These are phyloP conservation scores for Ernsta delagoae DNA, from an alignment of 2,888 invertebrate species.

Conservation along the genomic window DNA sequence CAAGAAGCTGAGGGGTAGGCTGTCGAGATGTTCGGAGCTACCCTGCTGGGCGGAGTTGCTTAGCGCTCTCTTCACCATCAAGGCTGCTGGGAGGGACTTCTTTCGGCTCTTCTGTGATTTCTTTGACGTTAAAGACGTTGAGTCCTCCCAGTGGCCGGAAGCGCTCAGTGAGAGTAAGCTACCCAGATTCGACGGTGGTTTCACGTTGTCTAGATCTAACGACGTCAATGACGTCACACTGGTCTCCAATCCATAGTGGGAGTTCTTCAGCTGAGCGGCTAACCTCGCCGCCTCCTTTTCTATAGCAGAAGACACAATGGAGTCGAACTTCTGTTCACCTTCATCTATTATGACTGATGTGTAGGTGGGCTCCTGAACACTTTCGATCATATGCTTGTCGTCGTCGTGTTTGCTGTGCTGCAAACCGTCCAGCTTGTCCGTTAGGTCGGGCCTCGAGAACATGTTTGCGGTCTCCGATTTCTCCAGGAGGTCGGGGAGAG, in stretches of 20 bases:
- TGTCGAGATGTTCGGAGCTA: constrained; percentile 87
- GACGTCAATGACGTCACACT: constrained; percentile 86
- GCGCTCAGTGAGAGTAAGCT: constrained; percentile 85
- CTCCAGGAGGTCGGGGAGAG: constrained; percentile 74
- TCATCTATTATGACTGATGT: constrained; percentile 73
- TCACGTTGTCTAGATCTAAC: constrained; percentile 89
- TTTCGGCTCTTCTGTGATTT: constrained; percentile 83
- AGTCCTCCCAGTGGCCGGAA: constrained; percentile 81
- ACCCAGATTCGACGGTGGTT: constrained; percentile 91
- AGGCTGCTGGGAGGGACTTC: constrained; percentile 88
- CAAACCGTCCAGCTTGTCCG: constrained; percentile 59
- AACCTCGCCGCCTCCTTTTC: constrained; percentile 91
- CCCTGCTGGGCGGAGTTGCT: constrained; percentile 82
- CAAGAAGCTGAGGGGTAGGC: constrained; percentile 86
- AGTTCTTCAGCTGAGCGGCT: constrained; percentile 69
- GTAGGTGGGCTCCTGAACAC: constrained; percentile 64
- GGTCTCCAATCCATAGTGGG: constrained; percentile 77
- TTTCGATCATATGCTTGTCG: constrained; percentile 48
- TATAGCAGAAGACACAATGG: constrained; percentile 89
- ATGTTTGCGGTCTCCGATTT: constrained; percentile 61
- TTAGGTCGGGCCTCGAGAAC: constrained; percentile 69
- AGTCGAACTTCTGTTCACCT: constrained; percentile 80
- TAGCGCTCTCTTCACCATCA: constrained; percentile 89
- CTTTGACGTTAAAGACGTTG: constrained; percentile 56
- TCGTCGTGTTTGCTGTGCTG: constrained; percentile 27